These are phyloP conservation scores for Condylura cristata DNA, from an alignment of 2,113 vertebrate species.

Conservation along the genomic window DNA sequence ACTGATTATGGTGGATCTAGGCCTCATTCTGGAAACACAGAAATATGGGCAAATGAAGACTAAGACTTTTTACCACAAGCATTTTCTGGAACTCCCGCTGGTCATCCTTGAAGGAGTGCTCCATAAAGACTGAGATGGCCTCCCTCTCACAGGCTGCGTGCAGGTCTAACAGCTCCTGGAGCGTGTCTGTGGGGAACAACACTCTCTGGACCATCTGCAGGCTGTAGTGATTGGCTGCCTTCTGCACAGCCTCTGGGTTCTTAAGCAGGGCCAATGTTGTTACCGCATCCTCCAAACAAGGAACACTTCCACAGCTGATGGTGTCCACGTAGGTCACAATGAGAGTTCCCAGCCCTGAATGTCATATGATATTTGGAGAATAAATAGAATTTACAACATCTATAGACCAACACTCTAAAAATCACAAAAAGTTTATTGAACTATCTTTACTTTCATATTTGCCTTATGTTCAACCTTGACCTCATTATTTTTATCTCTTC, in stretches of 20 bases:
- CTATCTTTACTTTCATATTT: background rate
- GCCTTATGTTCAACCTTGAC: background rate
- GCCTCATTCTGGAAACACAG: background rate
- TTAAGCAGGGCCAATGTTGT: conserved; percentile 75
- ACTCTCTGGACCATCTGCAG: conserved; percentile 45
- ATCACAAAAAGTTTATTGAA: background rate
- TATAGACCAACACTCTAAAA: background rate
- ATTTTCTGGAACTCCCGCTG: conserved; percentile 26
- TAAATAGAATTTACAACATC: background rate
- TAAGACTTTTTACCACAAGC: conserved; percentile 57
- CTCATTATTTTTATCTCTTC: background rate
- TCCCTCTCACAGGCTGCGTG: conserved; percentile 67
- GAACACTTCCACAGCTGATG: conserved; percentile 77
- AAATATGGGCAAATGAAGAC: background rate
- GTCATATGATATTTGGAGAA: background rate
- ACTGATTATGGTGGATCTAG: background rate
- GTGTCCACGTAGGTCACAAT: conserved; percentile 67
- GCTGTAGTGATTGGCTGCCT: conserved; percentile 65
- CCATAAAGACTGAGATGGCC: conserved; percentile 76
- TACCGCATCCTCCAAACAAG: conserved; percentile 83
- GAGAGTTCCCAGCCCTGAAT: conserved; percentile 75
- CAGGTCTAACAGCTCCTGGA: conserved; percentile 59
- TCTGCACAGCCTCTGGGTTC: conserved; percentile 73
- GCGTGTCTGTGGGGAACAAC: conserved; percentile 58
- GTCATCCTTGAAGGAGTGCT: conserved; percentile 78